Base-by-base conservation (phyloP, 2,797 vertebrate species). In the Gastrophryne carolinensis region DNA sequence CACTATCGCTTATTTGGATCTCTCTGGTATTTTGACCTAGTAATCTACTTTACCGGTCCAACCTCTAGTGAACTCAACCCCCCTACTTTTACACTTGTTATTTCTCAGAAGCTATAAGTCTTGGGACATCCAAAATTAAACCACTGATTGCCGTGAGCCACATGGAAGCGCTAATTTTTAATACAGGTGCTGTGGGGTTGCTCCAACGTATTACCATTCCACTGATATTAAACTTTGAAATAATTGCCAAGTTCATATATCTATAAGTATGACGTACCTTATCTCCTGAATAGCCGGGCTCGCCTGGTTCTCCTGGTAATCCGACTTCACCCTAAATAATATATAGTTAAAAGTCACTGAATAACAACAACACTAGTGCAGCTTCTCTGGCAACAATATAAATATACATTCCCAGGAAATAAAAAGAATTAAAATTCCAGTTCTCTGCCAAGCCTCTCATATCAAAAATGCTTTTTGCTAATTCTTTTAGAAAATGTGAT, bases 261-360 rank as follows among this genome's bases (percentile, higher is more conserved):
- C 12, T n/a, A n/a, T n/a, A 19, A 21, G 26, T 32, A 12, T 19
- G 69, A 66, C 83, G 66, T 89, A 98, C 97, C 95, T 97, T 98
- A 83, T 99, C 97, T 67, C 97, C 97, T 75, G 93, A 92, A 86
- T 91, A 96, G 2, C 97, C 97, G 32, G 66, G 84, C 64, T 98
- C 96, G 89, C 97, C 97, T 23, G 86, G 91, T n/a, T 97, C 91
- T 56, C 97, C 97, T 68, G 83, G 85, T 81, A 88, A 86, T 89
- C 97, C 97, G 80, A 89, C 89, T 86, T 96, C 93, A 81, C 90
- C 95, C 97, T 99, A 87, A 83, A 91, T 86, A 91, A 90, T 53
- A 92, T 72, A 91, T 81, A 80, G 88, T 88, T 88, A 93, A 63
- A 91, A 73, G 90, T 69, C 66, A 69, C 39, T 21, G 13, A 29